These are phyloP conservation scores for Cherax destructor DNA, from an alignment of 1,140 invertebrate genomes.

Conservation along the genomic window DNA sequence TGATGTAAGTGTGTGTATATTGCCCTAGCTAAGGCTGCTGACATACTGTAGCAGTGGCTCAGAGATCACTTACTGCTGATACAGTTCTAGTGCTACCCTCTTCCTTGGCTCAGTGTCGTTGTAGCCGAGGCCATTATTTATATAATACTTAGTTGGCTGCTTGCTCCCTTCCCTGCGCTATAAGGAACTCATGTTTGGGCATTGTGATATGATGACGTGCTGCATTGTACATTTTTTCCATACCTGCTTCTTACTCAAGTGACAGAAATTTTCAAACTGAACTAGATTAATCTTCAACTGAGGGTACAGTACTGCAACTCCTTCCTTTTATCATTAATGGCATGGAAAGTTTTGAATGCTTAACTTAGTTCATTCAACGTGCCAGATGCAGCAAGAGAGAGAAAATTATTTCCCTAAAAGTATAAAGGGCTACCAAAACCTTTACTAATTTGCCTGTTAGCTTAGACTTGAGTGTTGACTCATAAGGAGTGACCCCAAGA, in stretches of 20 bases:
- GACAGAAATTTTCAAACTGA: conserved; percentile 29
- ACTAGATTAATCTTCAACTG: conserved; percentile 11
- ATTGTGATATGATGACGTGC: not conserved
- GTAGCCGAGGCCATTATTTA: conserved; percentile 34
- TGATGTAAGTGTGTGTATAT: too few species aligned
- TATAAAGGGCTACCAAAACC: not conserved
- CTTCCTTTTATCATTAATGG: conserved; percentile 22
- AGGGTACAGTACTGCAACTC: not conserved
- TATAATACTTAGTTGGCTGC: conserved; percentile 47
- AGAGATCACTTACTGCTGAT: conserved; percentile 7
- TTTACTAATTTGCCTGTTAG: not conserved
- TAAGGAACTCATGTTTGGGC: conserved; percentile 4
- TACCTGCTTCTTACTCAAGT: conserved; percentile 15
- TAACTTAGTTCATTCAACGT: not conserved
- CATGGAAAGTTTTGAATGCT: conserved; percentile 44
- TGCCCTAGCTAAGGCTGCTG: conserved; percentile 6
- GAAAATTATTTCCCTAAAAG: not conserved
- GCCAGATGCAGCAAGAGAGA: not conserved
- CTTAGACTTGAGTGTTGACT: not conserved
- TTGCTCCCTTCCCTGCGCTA: conserved; percentile 36
- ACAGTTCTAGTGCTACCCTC: conserved; percentile 6
- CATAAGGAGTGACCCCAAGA: not conserved
- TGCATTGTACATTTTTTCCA: conserved; percentile 18
- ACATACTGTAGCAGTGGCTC: not conserved
- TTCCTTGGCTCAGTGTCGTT: conserved; percentile 43